Conservation (phyloP, 1,140 invertebrate genomes). For the Musca vetustissima region DNA sequence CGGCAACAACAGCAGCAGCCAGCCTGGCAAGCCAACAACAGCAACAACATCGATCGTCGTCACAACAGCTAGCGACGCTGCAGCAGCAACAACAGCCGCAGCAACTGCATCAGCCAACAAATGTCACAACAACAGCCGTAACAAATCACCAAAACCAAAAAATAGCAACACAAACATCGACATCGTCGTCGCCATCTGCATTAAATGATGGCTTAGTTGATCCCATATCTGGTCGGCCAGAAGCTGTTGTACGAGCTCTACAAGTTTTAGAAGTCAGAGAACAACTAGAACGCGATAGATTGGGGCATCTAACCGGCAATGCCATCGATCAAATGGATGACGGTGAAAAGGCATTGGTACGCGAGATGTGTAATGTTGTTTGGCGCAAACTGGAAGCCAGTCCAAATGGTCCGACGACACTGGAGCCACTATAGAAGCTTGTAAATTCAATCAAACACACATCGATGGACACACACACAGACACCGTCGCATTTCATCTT, state of each 20-base stretch:
- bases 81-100: slow-evolving; percentile 51
- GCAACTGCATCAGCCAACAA: slow-evolving; percentile 34
- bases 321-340: slow-evolving; percentile 72
- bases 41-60: slow-evolving; percentile 29
- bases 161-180: slow-evolving; percentile 23
- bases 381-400: slow-evolving; percentile 64
- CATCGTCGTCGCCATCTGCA: slow-evolving; percentile 36
- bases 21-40: slow-evolving; percentile 55
- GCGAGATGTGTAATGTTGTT: slow-evolving; percentile 94
- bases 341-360: slow-evolving; percentile 87
- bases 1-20: slow-evolving; percentile 60
- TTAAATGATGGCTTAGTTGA: slow-evolving; percentile 43
- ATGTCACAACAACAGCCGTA: slow-evolving; percentile 41
- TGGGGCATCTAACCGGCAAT: slow-evolving; percentile 50
- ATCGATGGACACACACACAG: neutral
- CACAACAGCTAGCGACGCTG: slow-evolving; percentile 34
- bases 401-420: slow-evolving; percentile 44
- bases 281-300: slow-evolving; percentile 70
- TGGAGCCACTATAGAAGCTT: slow-evolving; percentile 42
- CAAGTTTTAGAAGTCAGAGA: slow-evolving; percentile 90
- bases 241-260: slow-evolving; percentile 86
- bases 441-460: neutral
- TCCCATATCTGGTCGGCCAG: slow-evolving; percentile 67
- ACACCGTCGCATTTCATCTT: neutral
- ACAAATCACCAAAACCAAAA: slow-evolving; percentile 26